Percentiles rank a stretch among this genome's conserved stretches.
Evolutionary conservation across 2,113 vertebrate species (phyloP).

Genomic region (Psittacus erithacus): DNA sequence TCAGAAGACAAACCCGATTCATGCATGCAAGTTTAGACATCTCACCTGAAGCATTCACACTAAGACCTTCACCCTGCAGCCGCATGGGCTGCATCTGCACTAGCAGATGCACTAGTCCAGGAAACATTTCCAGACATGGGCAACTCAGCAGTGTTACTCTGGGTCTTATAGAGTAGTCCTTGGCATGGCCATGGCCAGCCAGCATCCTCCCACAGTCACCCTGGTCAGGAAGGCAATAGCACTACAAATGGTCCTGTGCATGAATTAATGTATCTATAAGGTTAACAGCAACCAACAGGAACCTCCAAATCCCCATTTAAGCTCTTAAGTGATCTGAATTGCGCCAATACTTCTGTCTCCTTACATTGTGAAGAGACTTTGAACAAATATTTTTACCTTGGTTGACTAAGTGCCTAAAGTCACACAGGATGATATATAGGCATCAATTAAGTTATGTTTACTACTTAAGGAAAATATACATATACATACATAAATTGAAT

Average conservation of each 20-base stretch:
- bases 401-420: not conserved
- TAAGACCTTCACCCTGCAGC: not conserved
- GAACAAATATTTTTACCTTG: not conserved
- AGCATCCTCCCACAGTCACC: not conserved
- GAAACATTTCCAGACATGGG: fast-evolving
- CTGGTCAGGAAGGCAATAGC: not conserved
- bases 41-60: not conserved
- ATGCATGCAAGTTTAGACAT: not conserved
- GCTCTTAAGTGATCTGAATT: not conserved
- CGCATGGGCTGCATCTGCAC: too few species aligned
- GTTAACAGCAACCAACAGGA: not conserved
- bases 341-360: not conserved
- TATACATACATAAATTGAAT: too few species aligned
- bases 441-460: not conserved
- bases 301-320: not conserved
- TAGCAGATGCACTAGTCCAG: too few species aligned
- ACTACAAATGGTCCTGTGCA: not conserved
- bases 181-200: not conserved
- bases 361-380: not conserved
- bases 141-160: too few species aligned
- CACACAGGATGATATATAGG: not conserved
- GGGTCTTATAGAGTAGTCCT: not conserved
- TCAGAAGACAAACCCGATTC: not conserved
- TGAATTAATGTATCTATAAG: too few species aligned
- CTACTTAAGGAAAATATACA: not conserved